Evolutionary conservation across 2,888 invertebrate species (phyloP).

Genomic region (Cremastinae sp.): DNA sequence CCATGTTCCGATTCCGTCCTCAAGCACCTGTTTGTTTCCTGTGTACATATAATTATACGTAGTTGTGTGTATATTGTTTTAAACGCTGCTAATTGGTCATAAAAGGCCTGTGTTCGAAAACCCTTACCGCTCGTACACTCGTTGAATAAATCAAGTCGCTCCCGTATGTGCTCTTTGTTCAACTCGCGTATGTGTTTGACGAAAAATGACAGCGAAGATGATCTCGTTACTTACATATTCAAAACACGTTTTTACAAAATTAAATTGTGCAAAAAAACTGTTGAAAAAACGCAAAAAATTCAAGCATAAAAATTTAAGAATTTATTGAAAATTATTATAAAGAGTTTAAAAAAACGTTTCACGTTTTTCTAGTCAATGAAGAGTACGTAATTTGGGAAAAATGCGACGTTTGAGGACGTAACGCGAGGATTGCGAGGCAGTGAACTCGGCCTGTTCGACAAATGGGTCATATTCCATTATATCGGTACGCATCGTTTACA

Average conservation of each 20-base stretch:
- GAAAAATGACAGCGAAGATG: constrained; percentile 3
- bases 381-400: not conserved
- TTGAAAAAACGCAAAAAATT: not conserved
- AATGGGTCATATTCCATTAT: constrained; percentile 41
- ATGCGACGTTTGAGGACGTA: not conserved
- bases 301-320: no score
- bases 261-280: not conserved
- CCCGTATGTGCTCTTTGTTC: constrained; percentile 7
- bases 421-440: constrained; percentile 19
- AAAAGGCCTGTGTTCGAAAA: constrained; percentile 63
- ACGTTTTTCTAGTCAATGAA: not conserved
- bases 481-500: constrained; percentile 56
- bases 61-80: constrained; percentile 28
- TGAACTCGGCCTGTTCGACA: constrained; percentile 39
- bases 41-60: constrained; percentile 13
- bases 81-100: constrained; percentile 73
- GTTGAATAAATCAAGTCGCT: constrained; percentile 34
- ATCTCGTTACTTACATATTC: constrained; percentile 32
- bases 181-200: not conserved
- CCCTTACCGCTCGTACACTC: constrained; percentile 38
- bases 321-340: no score
- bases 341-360: no score
- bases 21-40: not conserved
- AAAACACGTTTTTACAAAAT: constrained; percentile 3
- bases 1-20: constrained; percentile 16